phyloP scores from a whole-genome alignment of 2,797 vertebrate genomes.

The Anabacerthia variegaticeps region DNA sequence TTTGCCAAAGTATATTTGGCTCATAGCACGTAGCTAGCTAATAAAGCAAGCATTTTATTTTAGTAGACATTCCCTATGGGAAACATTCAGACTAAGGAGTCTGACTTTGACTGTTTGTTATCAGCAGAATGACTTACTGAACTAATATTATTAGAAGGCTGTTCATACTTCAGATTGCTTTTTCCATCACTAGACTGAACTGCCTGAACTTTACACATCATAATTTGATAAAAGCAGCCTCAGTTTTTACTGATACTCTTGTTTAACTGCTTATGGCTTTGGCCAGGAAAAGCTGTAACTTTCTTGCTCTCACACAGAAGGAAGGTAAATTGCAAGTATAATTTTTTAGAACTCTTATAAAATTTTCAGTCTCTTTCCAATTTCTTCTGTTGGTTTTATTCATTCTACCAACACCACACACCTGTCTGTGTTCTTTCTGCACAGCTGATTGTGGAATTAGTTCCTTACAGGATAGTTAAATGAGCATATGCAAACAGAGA shows the following conservation, averaged over 20 bases:
- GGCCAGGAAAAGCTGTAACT: background rate
- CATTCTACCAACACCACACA: background rate
- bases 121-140: constrained; percentile 71
- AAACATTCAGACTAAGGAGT: constrained; percentile 29
- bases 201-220: constrained; percentile 60
- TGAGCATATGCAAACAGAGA: background rate
- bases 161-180: constrained; percentile 62
- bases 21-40: background rate
- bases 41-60: constrained; percentile 8
- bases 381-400: background rate
- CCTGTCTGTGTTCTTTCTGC: background rate
- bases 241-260: constrained; percentile 28
- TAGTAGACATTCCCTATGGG: background rate
- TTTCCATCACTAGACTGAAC: constrained; percentile 55
- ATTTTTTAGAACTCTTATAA: background rate
- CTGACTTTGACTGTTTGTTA: constrained; percentile 60
- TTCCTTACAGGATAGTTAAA: background rate
- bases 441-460: background rate
- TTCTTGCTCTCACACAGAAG: background rate
- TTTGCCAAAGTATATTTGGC: background rate
- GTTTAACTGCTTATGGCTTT: background rate
- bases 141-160: constrained; percentile 75
- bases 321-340: background rate
- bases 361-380: background rate
- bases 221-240: constrained; percentile 53